phyloP scores from a whole-genome alignment of 2,888 invertebrate genomes.

The Pherbina coryleti region DNA sequence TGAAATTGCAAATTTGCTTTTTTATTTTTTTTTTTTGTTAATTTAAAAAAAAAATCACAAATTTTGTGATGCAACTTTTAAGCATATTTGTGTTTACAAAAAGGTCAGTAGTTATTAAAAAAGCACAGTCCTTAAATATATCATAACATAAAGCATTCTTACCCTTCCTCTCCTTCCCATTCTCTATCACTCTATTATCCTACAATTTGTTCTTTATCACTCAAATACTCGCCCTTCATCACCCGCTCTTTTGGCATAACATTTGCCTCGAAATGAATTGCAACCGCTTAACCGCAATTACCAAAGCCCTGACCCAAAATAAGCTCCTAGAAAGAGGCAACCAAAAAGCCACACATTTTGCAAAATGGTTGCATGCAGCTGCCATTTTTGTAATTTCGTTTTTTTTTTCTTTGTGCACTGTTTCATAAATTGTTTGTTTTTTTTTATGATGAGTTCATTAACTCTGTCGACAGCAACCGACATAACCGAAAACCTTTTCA shows the following conservation, averaged over 20 bases:
- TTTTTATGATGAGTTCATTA: slow-evolving; percentile 15
- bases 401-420: not conserved
- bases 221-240: not conserved
- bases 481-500: not conserved
- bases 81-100: too few species aligned
- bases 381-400: not conserved
- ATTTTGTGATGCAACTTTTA: too few species aligned
- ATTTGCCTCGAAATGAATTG: not conserved
- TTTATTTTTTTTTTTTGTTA: too few species aligned
- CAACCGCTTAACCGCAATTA: slow-evolving; percentile 12
- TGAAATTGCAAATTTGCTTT: too few species aligned
- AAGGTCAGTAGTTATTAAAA: too few species aligned
- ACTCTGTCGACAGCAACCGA: not conserved
- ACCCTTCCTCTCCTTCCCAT: not conserved
- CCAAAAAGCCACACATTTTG: not conserved
- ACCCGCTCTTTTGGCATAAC: not conserved
- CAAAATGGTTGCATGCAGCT: slow-evolving; percentile 6
- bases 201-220: not conserved
- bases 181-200: not conserved
- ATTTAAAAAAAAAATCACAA: too few species aligned
- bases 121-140: too few species aligned
- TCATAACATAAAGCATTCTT: not conserved
- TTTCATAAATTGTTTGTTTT: not conserved
- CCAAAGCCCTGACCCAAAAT: slow-evolving; percentile 14
- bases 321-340: slow-evolving; percentile 13